These are phyloP conservation scores for Habropoda laboriosa DNA, from an alignment of 1,140 invertebrate genomes.

Conservation along the genomic window DNA sequence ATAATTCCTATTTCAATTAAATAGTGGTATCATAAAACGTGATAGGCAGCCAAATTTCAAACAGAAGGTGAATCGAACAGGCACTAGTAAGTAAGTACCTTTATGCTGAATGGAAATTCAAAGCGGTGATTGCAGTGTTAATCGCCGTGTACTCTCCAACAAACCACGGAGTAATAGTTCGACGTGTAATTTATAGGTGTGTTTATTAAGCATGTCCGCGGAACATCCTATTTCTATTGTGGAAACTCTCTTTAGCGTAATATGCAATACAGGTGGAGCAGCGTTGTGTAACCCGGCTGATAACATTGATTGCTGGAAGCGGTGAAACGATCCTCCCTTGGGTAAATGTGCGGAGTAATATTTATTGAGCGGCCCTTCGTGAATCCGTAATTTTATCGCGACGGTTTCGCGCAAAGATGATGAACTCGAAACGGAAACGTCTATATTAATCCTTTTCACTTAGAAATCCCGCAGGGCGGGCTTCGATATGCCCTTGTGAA, in stretches of 20 bases:
- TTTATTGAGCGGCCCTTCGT: not conserved
- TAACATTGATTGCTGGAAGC: conserved; percentile 27
- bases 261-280: not conserved
- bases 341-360: conserved; percentile 4
- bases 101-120: not conserved
- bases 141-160: not conserved
- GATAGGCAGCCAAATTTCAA: too few species aligned
- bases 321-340: conserved; percentile 14
- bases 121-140: not conserved
- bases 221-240: conserved; percentile 28
- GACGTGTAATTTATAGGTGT: conserved; percentile 6
- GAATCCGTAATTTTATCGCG: not conserved
- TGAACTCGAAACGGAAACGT: not conserved
- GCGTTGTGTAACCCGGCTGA: conserved; percentile 14
- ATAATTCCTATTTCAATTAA: not conserved
- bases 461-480: too few species aligned
- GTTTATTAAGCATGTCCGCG: not conserved
- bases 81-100: not conserved
- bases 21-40: not conserved
- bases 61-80: not conserved
- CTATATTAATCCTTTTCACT: too few species aligned
- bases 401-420: not conserved
- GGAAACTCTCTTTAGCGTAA: conserved; percentile 16
- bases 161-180: not conserved
- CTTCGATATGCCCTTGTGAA: too few species aligned